These are phyloP conservation scores for Rhinella marina DNA, from an alignment of 2,797 vertebrate species.

Conservation along the genomic window DNA sequence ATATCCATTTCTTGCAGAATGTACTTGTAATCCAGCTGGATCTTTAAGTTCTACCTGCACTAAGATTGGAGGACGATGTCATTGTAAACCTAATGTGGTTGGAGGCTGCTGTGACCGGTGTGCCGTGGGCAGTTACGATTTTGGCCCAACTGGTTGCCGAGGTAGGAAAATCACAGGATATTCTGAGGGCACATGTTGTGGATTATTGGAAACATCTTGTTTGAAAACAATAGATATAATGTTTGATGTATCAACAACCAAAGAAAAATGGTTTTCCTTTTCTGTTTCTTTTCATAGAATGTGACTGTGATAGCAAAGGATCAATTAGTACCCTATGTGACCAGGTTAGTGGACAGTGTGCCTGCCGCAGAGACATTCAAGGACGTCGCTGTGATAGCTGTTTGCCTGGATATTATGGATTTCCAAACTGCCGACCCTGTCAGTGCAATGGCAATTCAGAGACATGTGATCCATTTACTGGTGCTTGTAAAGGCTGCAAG, in stretches of 20 bases:
- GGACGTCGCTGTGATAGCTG: slow-evolving; percentile 81
- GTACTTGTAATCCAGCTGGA: slow-evolving; percentile 79
- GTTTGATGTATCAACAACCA: too few relatives aligned
- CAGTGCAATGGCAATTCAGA: slow-evolving; percentile 78
- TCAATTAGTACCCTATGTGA: slow-evolving; percentile 79
- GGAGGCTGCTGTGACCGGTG: slow-evolving; percentile 86
- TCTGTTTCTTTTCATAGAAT: slow-evolving; percentile 73
- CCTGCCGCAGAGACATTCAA: slow-evolving; percentile 72
- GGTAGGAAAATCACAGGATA: slow-evolving; percentile 66
- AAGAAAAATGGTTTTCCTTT: not conserved
- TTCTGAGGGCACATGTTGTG: not conserved
- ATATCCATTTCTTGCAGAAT: slow-evolving; percentile 73
- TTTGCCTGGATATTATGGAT: slow-evolving; percentile 78
- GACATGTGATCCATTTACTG: slow-evolving; percentile 75
- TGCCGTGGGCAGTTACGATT: slow-evolving; percentile 77
- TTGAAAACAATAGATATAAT: too few relatives aligned
- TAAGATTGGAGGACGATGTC: slow-evolving; percentile 81
- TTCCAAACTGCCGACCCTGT: slow-evolving; percentile 82
- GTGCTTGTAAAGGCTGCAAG: slow-evolving; percentile 77
- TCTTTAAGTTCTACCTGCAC: slow-evolving; percentile 76
- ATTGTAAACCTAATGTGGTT: slow-evolving; percentile 81
- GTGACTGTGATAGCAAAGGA: slow-evolving; percentile 80
- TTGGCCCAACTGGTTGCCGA: slow-evolving; percentile 81
- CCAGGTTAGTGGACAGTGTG: slow-evolving; percentile 82
- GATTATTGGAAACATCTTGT: not conserved